phyloP scores from a whole-genome alignment of 2,888 invertebrate genomes.

The Leptodirus hochenwartii region DNA sequence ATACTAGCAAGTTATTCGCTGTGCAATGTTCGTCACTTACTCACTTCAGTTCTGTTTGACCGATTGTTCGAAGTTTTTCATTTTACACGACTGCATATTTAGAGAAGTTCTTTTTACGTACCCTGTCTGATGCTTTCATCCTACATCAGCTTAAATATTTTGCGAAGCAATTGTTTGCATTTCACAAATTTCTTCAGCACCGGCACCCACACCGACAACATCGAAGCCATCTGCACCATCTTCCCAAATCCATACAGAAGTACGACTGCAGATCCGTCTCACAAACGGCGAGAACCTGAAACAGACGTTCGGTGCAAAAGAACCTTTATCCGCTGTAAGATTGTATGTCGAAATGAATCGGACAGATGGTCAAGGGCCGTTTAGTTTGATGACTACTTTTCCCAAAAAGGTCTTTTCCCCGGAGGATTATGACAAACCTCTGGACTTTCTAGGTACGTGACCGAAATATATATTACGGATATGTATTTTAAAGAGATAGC shows the following conservation, averaged over 20 bases:
- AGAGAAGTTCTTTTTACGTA: no score
- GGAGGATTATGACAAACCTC: slow-evolving; percentile 78
- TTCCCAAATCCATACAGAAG: slow-evolving; percentile 42
- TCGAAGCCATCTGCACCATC: slow-evolving; percentile 2
- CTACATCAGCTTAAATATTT: no score
- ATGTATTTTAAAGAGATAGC: slow-evolving; percentile 5
- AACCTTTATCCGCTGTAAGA: slow-evolving; percentile 79
- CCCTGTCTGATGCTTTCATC: no score
- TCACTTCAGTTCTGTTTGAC: no score
- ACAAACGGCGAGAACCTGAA: slow-evolving; percentile 54
- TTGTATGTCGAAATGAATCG: slow-evolving; percentile 75
- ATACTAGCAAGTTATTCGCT: no score
- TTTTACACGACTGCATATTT: no score
- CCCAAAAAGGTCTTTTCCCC: slow-evolving; percentile 71
- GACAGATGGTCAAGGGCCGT: slow-evolving; percentile 44
- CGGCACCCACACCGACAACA: slow-evolving; percentile 1
- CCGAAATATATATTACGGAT: slow-evolving; percentile 3
- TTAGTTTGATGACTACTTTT: slow-evolving; percentile 81
- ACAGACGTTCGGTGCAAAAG: slow-evolving; percentile 68
- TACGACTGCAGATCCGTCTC: slow-evolving; percentile 58
- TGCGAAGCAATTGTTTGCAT: no score
- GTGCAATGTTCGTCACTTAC: no score
- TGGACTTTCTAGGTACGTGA: slow-evolving; percentile 59
- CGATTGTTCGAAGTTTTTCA: no score
- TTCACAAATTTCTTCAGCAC: slow-evolving; percentile 10